Evolutionary conservation across 2,888 invertebrate genomes (phyloP).

Genomic region (Chloroclysta siterata): DNA sequence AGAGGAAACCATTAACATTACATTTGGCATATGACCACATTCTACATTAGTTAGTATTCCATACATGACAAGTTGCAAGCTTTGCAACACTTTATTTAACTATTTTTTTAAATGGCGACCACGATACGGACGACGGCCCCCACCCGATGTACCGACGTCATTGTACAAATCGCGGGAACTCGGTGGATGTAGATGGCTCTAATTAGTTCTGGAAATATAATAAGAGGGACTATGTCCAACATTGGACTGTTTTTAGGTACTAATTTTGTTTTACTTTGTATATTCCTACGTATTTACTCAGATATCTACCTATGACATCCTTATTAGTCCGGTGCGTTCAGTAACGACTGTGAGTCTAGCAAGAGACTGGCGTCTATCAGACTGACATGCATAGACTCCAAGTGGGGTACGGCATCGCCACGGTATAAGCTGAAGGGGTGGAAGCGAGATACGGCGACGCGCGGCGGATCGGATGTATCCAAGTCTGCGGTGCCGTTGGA

Average conservation of each 20-base stretch:
- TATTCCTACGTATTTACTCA: background rate
- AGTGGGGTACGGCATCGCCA: conserved; percentile 45
- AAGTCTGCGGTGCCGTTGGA: conserved; percentile 51
- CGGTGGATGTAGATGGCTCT: too few relatives aligned
- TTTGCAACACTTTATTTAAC: too few relatives aligned
- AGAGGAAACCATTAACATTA: too few relatives aligned
- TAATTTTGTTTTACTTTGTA: background rate
- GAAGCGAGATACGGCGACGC: conserved; percentile 65
- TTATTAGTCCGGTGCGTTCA: conserved; percentile 86
- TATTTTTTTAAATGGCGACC: too few relatives aligned
- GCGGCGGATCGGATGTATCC: conserved; percentile 16
- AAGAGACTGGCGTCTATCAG: conserved; percentile 86
- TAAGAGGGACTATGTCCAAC: too few relatives aligned
- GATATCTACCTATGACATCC: background rate
- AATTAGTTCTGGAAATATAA: too few relatives aligned
- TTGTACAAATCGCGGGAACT: too few relatives aligned
- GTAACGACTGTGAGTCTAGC: conserved; percentile 88
- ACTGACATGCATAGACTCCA: conserved; percentile 83
- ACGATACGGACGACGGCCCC: too few relatives aligned
- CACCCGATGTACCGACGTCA: too few relatives aligned
- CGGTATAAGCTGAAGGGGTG: conserved; percentile 71
- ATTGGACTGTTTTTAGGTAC: background rate
- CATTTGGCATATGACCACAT: too few relatives aligned
- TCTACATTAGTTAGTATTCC: too few relatives aligned
- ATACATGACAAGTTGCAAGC: too few relatives aligned